Conservation (phyloP, 2,797 vertebrate species). For the Vespertilio murinus region DNA sequence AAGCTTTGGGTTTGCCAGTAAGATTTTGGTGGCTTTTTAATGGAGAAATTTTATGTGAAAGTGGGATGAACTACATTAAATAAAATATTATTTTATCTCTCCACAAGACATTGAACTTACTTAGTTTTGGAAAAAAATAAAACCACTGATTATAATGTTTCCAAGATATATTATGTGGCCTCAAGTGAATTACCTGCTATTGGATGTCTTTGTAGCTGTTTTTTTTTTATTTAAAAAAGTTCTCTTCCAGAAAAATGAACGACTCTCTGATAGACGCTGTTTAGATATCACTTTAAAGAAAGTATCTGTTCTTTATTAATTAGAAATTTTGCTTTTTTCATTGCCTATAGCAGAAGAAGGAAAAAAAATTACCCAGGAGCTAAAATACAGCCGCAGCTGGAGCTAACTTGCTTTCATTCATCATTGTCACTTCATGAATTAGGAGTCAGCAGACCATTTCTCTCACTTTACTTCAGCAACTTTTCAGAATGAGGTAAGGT, state of each 20-base stretch:
- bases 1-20: background rate
- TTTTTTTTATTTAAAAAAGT: background rate
- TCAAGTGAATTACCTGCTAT: background rate
- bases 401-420: constrained; percentile 66
- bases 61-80: background rate
- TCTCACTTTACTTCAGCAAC: constrained; percentile 14
- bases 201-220: background rate
- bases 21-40: background rate
- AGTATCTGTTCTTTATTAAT: background rate
- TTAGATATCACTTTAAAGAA: background rate
- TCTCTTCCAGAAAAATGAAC: background rate
- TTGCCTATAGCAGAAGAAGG: constrained; percentile 62
- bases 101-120: background rate
- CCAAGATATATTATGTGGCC: background rate
- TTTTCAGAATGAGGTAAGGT: constrained; percentile 32
- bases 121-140: background rate
- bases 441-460: constrained; percentile 49
- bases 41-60: background rate
- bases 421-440: constrained; percentile 74
- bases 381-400: constrained; percentile 63
- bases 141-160: background rate
- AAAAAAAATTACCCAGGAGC: constrained; percentile 48
- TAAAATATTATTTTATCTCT: background rate
- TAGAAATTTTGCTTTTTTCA: constrained; percentile 32
- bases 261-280: background rate